phyloP scores from a whole-genome alignment of 2,888 invertebrate species.

The Oegoconia quadripuncta region DNA sequence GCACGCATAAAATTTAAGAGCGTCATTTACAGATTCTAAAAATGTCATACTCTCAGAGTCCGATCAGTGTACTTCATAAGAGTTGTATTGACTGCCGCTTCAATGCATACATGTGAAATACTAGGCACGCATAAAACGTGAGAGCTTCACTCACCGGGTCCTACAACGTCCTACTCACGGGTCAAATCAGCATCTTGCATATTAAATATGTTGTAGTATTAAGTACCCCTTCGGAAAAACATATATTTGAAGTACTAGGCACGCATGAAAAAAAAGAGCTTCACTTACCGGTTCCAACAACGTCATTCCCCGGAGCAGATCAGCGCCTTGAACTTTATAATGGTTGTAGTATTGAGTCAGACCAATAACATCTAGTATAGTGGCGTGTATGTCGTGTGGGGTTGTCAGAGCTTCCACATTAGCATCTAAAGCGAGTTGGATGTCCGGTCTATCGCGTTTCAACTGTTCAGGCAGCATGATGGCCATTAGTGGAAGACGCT shows the following conservation, averaged over 20 bases:
- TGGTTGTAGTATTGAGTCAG: conserved; percentile 17
- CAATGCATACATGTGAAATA: too few species aligned
- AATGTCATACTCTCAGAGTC: too few species aligned
- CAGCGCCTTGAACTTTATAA: conserved; percentile 18
- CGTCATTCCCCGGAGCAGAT: conserved; percentile 25
- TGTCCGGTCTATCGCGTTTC: conserved; percentile 76
- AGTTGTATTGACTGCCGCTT: too few species aligned
- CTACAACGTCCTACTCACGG: too few species aligned
- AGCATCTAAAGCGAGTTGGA: conserved; percentile 78
- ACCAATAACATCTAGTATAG: conserved; percentile 45
- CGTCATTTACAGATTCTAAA: too few species aligned
- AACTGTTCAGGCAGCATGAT: conserved; percentile 87
- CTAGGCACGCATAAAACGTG: too few species aligned
- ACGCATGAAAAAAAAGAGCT: neutral
- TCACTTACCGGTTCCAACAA: conserved; percentile 24
- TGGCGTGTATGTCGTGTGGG: conserved; percentile 92
- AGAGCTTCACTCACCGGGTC: too few species aligned
- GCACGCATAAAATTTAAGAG: too few species aligned
- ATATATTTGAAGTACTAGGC: neutral
- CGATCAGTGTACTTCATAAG: too few species aligned
- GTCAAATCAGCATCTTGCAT: too few species aligned
- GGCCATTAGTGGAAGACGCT: conserved; percentile 68
- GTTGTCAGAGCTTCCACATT: conserved; percentile 86
- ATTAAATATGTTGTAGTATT: too few species aligned
- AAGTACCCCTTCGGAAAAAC: neutral